These are phyloP conservation scores for Tryphoninae sp. DNA, from an alignment of 2,888 invertebrate species.

Conservation along the genomic window DNA sequence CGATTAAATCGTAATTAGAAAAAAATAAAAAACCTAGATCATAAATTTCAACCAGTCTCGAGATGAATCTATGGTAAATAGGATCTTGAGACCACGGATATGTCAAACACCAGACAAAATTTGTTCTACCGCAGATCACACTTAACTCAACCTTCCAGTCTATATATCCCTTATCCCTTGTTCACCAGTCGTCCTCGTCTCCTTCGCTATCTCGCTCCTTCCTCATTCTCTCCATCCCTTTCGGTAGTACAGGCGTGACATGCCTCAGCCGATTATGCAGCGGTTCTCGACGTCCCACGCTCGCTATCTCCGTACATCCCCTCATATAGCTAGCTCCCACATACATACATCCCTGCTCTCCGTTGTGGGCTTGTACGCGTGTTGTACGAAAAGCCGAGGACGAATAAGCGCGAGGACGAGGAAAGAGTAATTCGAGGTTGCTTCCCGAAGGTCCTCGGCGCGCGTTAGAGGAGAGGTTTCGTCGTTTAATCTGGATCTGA, in stretches of 20 bases:
- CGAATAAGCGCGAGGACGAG: conserved; percentile 52
- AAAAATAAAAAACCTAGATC: too few species aligned
- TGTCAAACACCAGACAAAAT: neutral
- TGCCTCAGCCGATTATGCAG: conserved; percentile 56
- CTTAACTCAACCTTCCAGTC: conserved; percentile 7
- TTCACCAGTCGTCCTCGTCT: neutral
- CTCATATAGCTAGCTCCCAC: neutral
- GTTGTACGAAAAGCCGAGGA: conserved; percentile 49
- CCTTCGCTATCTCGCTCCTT: conserved; percentile 41
- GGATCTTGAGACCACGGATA: neutral
- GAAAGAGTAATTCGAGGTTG: conserved; percentile 55
- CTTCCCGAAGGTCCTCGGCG: conserved; percentile 55
- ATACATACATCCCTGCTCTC: neutral
- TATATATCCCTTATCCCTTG: neutral
- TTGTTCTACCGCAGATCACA: neutral
- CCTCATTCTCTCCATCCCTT: conserved; percentile 51
- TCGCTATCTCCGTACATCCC: conserved; percentile 31
- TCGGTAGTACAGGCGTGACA: conserved; percentile 38
- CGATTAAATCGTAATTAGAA: too few species aligned
- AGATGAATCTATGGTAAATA: neutral
- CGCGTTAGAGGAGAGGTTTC: conserved; percentile 53
- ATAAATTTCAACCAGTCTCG: neutral
- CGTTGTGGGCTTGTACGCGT: conserved; percentile 41
- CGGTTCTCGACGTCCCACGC: conserved; percentile 30
- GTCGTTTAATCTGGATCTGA: conserved; percentile 69